Percentiles rank a stretch among this genome's conserved stretches.
phyloP scores from a whole-genome alignment of 23 tunicate genomes.

The Trididemnum clinides region DNA sequence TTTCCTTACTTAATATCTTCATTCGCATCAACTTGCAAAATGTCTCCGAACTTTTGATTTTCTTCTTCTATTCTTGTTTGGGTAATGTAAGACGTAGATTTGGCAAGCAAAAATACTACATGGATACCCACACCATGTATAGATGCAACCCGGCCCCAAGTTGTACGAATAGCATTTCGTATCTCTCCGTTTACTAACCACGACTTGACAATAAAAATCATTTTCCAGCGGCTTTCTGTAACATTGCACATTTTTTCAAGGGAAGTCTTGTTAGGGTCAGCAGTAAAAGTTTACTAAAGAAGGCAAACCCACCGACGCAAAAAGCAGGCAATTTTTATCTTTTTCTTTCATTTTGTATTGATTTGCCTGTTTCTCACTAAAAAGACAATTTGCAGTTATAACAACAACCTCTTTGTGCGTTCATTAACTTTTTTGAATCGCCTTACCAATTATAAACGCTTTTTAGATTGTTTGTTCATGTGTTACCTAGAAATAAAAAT shows the following conservation, averaged over 20 bases:
- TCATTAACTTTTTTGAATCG: too few species aligned
- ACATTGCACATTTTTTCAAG: background rate
- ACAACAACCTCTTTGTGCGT: too few species aligned
- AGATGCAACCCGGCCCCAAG: conserved; percentile 21
- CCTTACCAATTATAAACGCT: too few species aligned
- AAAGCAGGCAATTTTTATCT: too few species aligned
- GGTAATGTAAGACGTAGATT: background rate
- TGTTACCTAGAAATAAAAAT: too few species aligned
- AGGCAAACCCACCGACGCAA: too few species aligned
- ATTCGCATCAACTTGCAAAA: conserved; percentile 12
- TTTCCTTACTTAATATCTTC: conserved; percentile 18
- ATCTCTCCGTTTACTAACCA: conserved; percentile 6
- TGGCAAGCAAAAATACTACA: conserved; percentile 22
- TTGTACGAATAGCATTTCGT: conserved; percentile 23
- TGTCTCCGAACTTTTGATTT: conserved; percentile 21
- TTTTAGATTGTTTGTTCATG: too few species aligned
- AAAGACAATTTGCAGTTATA: too few species aligned
- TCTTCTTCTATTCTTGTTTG: background rate
- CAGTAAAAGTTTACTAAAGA: too few species aligned
- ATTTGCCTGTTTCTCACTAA: too few species aligned
- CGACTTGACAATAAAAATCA: conserved; percentile 39
- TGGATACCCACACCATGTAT: conserved; percentile 14
- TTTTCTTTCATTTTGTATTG: too few species aligned
- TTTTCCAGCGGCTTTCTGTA: conserved; percentile 36
- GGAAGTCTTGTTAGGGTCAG: too few species aligned